Percentiles rank a stretch among this genome's conserved stretches.
Evolutionary conservation across 2,113 vertebrate species (phyloP).

Genomic region (Dipodomys ordii): DNA sequence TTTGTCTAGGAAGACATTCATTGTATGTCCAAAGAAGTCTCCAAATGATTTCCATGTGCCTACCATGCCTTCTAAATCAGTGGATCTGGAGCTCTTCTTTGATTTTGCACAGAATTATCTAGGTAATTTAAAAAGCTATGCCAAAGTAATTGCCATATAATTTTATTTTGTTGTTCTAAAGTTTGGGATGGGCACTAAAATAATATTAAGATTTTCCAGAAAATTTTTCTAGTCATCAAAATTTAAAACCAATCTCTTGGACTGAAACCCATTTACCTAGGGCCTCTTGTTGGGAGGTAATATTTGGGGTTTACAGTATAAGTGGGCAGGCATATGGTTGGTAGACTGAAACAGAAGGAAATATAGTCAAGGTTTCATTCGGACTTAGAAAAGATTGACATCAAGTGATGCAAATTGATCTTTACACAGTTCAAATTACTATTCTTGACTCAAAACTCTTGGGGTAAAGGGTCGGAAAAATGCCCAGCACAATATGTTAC

Average conservation of each 20-base stretch:
- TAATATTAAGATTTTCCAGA: background rate
- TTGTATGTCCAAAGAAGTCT: background rate
- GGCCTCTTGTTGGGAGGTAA: background rate
- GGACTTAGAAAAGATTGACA: background rate
- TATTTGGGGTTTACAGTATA: background rate
- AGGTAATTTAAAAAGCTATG: background rate
- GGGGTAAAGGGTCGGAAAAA: background rate
- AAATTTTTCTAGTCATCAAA: background rate
- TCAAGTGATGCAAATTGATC: background rate
- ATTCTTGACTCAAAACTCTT: conserved; percentile 5
- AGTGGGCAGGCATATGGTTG: background rate
- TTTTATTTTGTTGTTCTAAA: background rate
- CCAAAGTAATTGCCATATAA: background rate
- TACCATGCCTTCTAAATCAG: background rate
- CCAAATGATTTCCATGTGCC: background rate
- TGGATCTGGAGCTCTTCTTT: background rate
- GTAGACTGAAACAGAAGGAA: background rate
- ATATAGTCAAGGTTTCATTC: background rate
- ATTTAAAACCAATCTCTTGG: background rate
- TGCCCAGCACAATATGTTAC: background rate
- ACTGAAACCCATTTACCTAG: background rate
- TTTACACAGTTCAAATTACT: background rate
- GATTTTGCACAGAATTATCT: background rate
- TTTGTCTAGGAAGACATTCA: background rate
- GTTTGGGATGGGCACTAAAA: background rate